Evolutionary conservation across 2,113 vertebrate genomes (phyloP).

Genomic region (Glareola pratincola): DNA sequence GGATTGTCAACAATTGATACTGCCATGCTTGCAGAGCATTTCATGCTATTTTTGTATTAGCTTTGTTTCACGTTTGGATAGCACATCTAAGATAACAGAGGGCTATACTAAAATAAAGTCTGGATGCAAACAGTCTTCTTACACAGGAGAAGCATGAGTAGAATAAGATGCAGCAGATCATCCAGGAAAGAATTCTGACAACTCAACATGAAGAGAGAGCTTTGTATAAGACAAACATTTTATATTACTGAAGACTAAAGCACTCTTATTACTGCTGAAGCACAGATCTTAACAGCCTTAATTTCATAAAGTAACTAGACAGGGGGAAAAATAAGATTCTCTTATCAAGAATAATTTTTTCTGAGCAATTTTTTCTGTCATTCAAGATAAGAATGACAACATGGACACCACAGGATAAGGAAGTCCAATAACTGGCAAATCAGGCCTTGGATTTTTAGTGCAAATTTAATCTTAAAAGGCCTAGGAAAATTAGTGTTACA

Average conservation of each 20-base stretch:
- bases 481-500: neutral
- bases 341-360: neutral
- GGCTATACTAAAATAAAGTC: neutral
- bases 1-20: neutral
- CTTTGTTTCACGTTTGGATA: neutral
- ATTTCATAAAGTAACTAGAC: neutral
- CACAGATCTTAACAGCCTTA: neutral
- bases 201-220: neutral
- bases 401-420: neutral
- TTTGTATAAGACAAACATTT: neutral
- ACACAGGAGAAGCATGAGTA: neutral
- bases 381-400: neutral
- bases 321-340: neutral
- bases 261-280: neutral
- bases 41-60: neutral
- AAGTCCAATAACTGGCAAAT: neutral
- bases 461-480: neutral
- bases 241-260: neutral
- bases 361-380: too few relatives aligned
- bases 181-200: neutral
- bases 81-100: neutral
- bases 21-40: neutral
- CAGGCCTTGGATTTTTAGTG: neutral
- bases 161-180: neutral
- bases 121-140: neutral